phyloP scores from a whole-genome alignment of 2,797 vertebrate species.

The Sebastes hubbsi region DNA sequence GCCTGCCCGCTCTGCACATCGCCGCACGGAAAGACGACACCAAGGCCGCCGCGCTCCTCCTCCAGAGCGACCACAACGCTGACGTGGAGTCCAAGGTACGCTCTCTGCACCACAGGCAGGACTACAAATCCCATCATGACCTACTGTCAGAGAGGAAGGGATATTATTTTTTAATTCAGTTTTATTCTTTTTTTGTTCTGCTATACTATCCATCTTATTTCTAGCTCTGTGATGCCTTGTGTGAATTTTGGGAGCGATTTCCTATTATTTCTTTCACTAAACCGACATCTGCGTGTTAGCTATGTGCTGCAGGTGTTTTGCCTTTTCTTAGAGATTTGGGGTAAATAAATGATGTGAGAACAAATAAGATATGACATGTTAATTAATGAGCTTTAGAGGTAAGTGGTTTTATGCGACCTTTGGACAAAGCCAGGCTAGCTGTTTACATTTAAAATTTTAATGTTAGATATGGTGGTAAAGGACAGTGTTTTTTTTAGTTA shows the following conservation, averaged over 20 bases:
- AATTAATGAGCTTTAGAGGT: no score
- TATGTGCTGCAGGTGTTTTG: background rate
- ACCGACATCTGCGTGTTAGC: background rate
- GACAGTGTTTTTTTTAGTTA: no score
- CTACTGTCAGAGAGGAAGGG: background rate
- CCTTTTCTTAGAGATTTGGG: background rate
- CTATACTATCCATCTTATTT: background rate
- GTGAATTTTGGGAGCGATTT: background rate
- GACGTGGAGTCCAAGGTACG: conserved; percentile 97
- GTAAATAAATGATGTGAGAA: no score
- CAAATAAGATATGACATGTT: no score
- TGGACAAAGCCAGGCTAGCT: no score
- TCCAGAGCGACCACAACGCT: conserved; percentile 97
- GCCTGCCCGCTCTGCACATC: conserved; percentile 95
- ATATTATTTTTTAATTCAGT: background rate
- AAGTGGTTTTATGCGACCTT: no score
- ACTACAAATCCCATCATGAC: conserved; percentile 1
- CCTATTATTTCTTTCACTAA: background rate
- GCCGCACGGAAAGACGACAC: conserved; percentile 98
- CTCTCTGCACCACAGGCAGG: background rate
- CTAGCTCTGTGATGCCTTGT: background rate
- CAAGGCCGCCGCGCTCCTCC: conserved; percentile 93
- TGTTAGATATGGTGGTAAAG: background rate
- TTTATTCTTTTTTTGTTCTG: background rate
- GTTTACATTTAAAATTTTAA: no score